A percentile compares a stretch with the other conserved stretches of the same genome.
Evolutionary conservation across 1,140 invertebrate genomes (phyloP).

Genomic region (Microplitis mediator): DNA sequence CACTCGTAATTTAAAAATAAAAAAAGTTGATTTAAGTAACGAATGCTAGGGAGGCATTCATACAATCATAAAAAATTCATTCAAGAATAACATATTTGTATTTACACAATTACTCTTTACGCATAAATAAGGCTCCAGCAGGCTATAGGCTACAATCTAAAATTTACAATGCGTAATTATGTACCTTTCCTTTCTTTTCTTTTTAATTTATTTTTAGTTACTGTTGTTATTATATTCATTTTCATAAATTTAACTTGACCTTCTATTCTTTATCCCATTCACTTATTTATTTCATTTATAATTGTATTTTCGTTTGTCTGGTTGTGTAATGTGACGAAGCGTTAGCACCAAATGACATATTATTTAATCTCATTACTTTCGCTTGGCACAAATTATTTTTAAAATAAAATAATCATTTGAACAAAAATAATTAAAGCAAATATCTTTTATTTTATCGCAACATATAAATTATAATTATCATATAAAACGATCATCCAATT

Average conservation of each 20-base stretch:
- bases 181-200: slow-evolving; percentile 39
- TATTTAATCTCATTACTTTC: not conserved
- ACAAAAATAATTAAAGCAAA: not conserved
- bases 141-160: slow-evolving; percentile 62
- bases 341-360: slow-evolving; percentile 25
- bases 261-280: slow-evolving; percentile 36
- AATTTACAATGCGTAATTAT: slow-evolving; percentile 60
- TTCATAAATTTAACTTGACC: slow-evolving; percentile 1
- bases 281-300: slow-evolving; percentile 30
- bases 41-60: slow-evolving; percentile 54
- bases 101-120: slow-evolving; percentile 60
- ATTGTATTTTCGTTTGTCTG: slow-evolving; percentile 49
- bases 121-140: slow-evolving; percentile 60
- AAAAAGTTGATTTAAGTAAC: slow-evolving; percentile 43
- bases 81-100: slow-evolving; percentile 39
- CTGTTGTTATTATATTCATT: not conserved
- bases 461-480: slow-evolving; percentile 1
- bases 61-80: slow-evolving; percentile 58
- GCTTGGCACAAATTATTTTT: slow-evolving; percentile 17
- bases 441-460: slow-evolving; percentile 9
- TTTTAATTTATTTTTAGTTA: slow-evolving; percentile 8
- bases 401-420: not conserved
- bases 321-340: slow-evolving; percentile 59
- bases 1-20: slow-evolving; percentile 36
- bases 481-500: not conserved